Base-by-base conservation (phyloP, 2,797 vertebrate species). In the Gadopsis marmoratus region DNA sequence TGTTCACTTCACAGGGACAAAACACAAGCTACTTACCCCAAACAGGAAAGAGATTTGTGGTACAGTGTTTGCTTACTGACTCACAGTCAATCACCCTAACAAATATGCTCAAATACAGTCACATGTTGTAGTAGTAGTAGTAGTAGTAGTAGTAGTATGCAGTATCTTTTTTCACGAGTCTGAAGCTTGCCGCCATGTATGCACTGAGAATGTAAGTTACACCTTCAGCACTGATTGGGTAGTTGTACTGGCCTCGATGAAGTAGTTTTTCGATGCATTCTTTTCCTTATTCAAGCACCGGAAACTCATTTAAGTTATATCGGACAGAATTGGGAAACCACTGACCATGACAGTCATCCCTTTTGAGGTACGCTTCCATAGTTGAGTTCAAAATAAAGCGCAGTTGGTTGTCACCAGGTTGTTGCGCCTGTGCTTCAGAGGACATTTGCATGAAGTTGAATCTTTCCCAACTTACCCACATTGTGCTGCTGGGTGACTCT, bases 401-500 rank as follows among this genome's bases (percentile, higher is more conserved):
- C 0, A 12, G 35, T 26, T 43, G 19, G 26, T 47, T 47, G 62
- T 47, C 47, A 60, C 37, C 47, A 29, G 50, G 17, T 19, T 53
- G 51, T 50, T 47, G 23, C 31, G 65, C 29, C 19, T 39, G n/a
- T 31, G 51, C 1, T 1, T 67, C 48, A 31, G 37, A 54, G 13
- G 7, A 53, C 6, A 35, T 71, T 7, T 50, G 45, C 62, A 43
- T 51, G 0, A 74, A 47, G 58, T 21, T 48, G 62, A 63, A 71
- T 50, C 48, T 82, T 41, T 33, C 55, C 50, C 26, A 43, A 59
- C 23, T 77, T 74, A 78, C 63, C 66, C 60, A 62, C 48, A 37
- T 7, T 56, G 54, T 45, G 43, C 48, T 51, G 60, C 37, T 35
- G n/a, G 56, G 48, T 31, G 31, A 43, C 47, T 21, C 51, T 58